phyloP scores from a whole-genome alignment of 2,113 vertebrate genomes.

The Macaca fascicularis region DNA sequence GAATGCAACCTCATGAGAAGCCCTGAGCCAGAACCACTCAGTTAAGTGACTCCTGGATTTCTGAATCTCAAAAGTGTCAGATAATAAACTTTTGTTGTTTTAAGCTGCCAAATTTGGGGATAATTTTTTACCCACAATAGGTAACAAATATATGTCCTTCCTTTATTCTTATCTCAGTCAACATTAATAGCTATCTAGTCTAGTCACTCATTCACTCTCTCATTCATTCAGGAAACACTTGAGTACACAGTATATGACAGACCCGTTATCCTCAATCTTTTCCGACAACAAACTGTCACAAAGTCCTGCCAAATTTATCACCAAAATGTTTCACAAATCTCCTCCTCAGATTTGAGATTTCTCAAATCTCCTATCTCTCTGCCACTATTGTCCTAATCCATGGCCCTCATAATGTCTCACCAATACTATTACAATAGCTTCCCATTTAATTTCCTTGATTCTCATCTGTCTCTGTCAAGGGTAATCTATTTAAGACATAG shows the following conservation, averaged over 20 bases:
- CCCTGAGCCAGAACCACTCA: background rate
- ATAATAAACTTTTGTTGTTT: background rate
- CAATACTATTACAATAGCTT: background rate
- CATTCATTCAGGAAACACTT: background rate
- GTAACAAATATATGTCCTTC: background rate
- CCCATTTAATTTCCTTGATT: background rate
- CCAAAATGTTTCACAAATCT: background rate
- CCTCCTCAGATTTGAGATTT: background rate
- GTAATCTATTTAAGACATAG: background rate
- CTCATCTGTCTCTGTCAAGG: background rate
- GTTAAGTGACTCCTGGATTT: background rate
- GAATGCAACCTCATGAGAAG: background rate
- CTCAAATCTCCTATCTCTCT: background rate
- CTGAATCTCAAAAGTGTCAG: background rate
- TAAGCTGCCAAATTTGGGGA: background rate
- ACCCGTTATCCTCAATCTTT: background rate
- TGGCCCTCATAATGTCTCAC: background rate
- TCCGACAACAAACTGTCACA: background rate
- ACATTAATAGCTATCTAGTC: background rate
- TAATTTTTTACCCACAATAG: background rate
- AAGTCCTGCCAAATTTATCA: background rate
- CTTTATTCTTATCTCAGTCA: background rate
- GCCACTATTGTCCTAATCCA: background rate
- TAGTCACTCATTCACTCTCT: background rate
- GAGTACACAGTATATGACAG: background rate